Percentiles rank a stretch among this genome's conserved stretches.
Conservation (phyloP, 2,113 vertebrate species). For the Fregetta grallaria region DNA sequence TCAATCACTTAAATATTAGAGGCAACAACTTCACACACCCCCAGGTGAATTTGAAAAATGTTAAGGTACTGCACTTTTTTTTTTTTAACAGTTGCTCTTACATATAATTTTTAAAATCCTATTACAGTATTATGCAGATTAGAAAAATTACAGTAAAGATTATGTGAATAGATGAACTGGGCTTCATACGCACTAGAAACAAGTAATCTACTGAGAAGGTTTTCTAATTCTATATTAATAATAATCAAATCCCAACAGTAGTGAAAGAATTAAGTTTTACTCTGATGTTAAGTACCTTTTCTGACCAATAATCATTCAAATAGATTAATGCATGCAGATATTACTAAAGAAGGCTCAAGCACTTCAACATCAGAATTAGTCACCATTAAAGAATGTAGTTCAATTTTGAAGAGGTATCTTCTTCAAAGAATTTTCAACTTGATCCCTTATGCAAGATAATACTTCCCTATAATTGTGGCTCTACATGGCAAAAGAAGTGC, state of each 20-base stretch:
- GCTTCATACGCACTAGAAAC: neutral
- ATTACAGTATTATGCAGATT: neutral
- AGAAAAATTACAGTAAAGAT: constrained; percentile 1
- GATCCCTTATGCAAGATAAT: constrained; percentile 9
- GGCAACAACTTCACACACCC: neutral
- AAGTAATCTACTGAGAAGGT: neutral
- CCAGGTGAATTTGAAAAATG: neutral
- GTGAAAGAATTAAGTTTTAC: neutral
- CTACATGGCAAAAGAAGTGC: neutral
- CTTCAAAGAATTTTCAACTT: constrained; percentile 2
- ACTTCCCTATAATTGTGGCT: neutral
- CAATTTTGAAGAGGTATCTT: neutral
- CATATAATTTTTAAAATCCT: neutral
- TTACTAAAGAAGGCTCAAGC: neutral
- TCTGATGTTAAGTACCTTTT: neutral
- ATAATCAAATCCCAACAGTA: neutral
- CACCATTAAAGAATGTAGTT: neutral
- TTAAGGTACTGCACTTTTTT: neutral
- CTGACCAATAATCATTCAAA: neutral
- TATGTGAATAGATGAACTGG: neutral
- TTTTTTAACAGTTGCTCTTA: neutral
- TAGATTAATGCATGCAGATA: neutral
- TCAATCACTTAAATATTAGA: neutral
- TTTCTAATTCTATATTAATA: neutral
- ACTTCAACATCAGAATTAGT: neutral